Evolutionary conservation across 2,113 vertebrate genomes (phyloP).

Genomic region (cattle (Bos taurus)): ARS-UCD2.0 NC_037340.1:81371001-81371500

Average conservation of each 20-base stretch:
- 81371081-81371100: not conserved
- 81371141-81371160: not conserved
- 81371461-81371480: not conserved
- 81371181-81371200: not conserved
- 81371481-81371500: fast-evolving
- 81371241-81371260: not conserved
- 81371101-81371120: not conserved
- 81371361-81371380: fast-evolving
- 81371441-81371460: no score
- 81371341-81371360: no score
- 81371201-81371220: not conserved
- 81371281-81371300: not conserved
- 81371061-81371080: not conserved
- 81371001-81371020: not conserved
- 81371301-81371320: no score
- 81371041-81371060: not conserved
- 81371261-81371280: not conserved
- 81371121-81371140: not conserved
- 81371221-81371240: not conserved
- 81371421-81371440: not conserved
- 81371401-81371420: not conserved
- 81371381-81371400: not conserved
- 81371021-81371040: not conserved
- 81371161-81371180: not conserved
- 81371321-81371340: not conserved